Evolutionary conservation across 2,888 invertebrate genomes (phyloP), one percentile per base, ranked within the genome.

Genomic region (Himalopsyche kuldschensis): DNA sequence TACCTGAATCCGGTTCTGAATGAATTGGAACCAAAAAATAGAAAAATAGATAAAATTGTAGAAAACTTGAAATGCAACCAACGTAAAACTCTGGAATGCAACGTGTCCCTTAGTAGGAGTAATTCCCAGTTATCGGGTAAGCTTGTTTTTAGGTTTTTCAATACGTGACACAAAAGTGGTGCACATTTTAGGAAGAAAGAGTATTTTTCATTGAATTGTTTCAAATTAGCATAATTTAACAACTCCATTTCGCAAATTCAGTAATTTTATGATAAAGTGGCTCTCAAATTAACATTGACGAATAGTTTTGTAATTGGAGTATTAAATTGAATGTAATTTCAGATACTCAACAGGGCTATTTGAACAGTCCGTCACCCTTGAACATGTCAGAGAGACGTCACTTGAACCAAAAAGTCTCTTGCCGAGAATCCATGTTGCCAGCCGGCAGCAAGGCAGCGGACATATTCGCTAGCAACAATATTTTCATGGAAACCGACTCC

Each of bases 21-120:
- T 76, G 86, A 86, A 78, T 48, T 86, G 17, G 85, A 86, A 83
- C 80, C 86, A 86, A 90, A 90, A 82, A 88, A 89, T 41, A 90
- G 90, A 78, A 89, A 90, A 80, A 89, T 90, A 82, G 91, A 91
- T 84, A 90, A 89, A 87, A 90, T 90, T 81, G 90, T 89, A 3
- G 90, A 91, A 84, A 90, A 88, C 83, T 86, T 90, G 30, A 88
- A 89, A 41, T 87, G 87, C 55, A 86, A 86, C 35, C 86, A 85
- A 75, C 75, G 80, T 75, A 86, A 82, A 55, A 78, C 78, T 17
- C 84, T 83, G 32, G 86, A 86, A 35, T 75, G 27, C 17, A 63
- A 78, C 24, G 27, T 48, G 4, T 41, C 79, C 17, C 31, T 80
- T 30, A 75, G 55, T 41, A 80, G 80, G 75, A 80, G 80, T 30